Conservation (phyloP, 1,140 invertebrate genomes). For the Chionoecetes opilio region DNA sequence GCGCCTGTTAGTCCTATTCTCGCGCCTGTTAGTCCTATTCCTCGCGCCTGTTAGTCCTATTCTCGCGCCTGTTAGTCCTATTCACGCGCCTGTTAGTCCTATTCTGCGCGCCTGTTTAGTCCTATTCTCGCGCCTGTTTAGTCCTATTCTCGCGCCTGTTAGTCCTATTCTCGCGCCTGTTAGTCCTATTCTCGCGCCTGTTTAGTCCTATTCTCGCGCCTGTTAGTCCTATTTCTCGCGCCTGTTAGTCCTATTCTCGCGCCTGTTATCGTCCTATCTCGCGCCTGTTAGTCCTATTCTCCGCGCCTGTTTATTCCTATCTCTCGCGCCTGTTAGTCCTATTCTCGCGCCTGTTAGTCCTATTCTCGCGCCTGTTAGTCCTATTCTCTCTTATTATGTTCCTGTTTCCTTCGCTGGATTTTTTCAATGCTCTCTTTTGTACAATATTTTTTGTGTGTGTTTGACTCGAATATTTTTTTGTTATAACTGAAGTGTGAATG, state of each 20-base stretch:
- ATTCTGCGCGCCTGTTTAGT: no score
- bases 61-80: not conserved
- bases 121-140: not conserved
- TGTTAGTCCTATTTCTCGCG: no score
- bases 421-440: not conserved
- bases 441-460: not conserved
- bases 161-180: not conserved
- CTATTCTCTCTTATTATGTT: not conserved
- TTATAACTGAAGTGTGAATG: no score
- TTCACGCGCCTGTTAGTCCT: not conserved
- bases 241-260: no score
- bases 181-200: not conserved
- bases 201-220: no score
- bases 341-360: no score
- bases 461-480: not conserved
- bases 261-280: no score
- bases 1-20: not conserved
- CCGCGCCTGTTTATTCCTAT: no score
- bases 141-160: not conserved
- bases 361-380: not conserved
- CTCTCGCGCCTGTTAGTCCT: no score
- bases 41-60: no score
- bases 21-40: not conserved
- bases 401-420: not conserved
- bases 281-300: no score